Conservation (phyloP, 2,888 invertebrate species). For the Nasonovia ribisnigri region DNA sequence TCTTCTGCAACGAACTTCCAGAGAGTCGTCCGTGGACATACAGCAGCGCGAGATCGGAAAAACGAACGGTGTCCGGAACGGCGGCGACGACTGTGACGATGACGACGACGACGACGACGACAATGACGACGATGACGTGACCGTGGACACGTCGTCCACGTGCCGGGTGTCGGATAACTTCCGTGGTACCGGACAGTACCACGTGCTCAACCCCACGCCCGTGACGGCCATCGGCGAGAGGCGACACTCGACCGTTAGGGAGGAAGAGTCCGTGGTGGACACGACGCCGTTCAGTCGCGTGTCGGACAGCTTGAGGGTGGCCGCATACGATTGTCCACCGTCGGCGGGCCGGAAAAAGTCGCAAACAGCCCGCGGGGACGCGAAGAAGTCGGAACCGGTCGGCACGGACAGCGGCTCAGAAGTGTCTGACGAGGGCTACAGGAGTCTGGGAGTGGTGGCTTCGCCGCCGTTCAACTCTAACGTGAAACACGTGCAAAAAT, state of each 20-base stretch:
- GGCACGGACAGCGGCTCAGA: conserved; percentile 74
- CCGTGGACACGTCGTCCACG: conserved; percentile 71
- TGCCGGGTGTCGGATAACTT: conserved; percentile 69
- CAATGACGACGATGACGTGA: background rate
- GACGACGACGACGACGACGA: background rate
- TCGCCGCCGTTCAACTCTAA: conserved; percentile 71
- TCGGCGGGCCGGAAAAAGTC: conserved; percentile 51
- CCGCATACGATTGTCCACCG: conserved; percentile 68
- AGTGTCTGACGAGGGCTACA: conserved; percentile 87
- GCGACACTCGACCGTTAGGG: conserved; percentile 46
- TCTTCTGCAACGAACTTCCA: conserved; percentile 28
- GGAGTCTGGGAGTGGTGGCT: conserved; percentile 79
- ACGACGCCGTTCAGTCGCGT: conserved; percentile 69
- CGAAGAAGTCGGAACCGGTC: conserved; percentile 65
- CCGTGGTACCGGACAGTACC: conserved; percentile 65
- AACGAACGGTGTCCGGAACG: background rate
- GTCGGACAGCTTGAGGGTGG: conserved; percentile 68
- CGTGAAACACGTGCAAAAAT: conserved; percentile 48
- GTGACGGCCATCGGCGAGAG: conserved; percentile 50
- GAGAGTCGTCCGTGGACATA: conserved; percentile 35
- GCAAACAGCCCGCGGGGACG: conserved; percentile 45
- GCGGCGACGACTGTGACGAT: background rate
- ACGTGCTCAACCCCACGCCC: conserved; percentile 58
- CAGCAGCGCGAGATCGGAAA: background rate
- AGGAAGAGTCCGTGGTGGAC: conserved; percentile 68